Evolutionary conservation across 2,113 vertebrate genomes (phyloP).

Genomic region (Salminus brasiliensis): DNA sequence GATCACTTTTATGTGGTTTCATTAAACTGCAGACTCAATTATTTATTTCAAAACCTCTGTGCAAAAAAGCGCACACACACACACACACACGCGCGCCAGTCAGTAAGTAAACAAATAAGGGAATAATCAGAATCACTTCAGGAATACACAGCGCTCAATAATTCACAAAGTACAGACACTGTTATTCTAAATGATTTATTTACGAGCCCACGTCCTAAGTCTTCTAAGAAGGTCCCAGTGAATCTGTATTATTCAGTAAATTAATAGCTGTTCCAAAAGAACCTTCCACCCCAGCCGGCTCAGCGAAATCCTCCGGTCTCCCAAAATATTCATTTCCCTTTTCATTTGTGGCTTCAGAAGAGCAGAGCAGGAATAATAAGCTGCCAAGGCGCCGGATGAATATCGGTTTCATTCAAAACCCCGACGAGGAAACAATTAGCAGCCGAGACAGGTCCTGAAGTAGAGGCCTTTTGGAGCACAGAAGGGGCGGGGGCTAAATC

Average conservation of each 20-base stretch:
- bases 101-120: neutral
- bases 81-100: neutral
- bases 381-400: neutral
- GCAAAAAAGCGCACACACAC: too few relatives aligned
- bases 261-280: neutral
- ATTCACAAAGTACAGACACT: neutral
- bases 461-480: conserved; percentile 8
- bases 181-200: conserved; percentile 5
- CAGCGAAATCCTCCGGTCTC: neutral
- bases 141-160: neutral
- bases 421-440: neutral
- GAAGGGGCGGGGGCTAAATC: neutral
- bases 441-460: conserved; percentile 13
- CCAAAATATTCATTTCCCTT: conserved; percentile 5
- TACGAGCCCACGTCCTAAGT: neutral
- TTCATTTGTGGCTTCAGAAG: neutral
- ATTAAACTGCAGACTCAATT: too few relatives aligned
- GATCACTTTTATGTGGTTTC: too few relatives aligned
- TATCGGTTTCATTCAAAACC: too few relatives aligned
- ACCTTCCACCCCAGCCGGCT: neutral
- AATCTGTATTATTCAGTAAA: neutral
- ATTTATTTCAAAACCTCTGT: too few relatives aligned
- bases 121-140: neutral
- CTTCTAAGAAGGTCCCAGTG: neutral
- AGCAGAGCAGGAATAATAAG: neutral